Percentiles rank a stretch among this genome's conserved stretches.
phyloP scores from a whole-genome alignment of 1,140 invertebrate species.

The Colletes gigas region DNA sequence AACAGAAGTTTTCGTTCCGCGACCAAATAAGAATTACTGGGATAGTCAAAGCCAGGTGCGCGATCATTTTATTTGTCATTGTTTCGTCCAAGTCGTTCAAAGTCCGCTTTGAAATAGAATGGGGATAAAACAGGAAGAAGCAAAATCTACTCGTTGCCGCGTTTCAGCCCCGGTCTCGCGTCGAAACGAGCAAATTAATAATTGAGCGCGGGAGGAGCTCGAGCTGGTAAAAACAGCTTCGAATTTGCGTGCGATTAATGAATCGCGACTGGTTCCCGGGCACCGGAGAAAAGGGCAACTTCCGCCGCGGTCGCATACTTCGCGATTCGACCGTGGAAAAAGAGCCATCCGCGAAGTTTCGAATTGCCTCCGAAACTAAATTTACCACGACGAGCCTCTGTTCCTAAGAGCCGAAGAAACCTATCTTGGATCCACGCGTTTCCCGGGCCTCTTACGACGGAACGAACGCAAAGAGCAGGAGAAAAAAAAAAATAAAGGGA shows the following conservation, averaged over 20 bases:
- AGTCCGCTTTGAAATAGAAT: no score
- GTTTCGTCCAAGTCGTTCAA: no score
- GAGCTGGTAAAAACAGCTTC: background rate
- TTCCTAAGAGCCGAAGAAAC: constrained; percentile 20
- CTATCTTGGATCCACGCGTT: constrained; percentile 8
- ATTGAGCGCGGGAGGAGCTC: background rate
- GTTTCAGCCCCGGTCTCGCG: background rate
- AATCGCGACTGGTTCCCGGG: background rate
- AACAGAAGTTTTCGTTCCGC: no score
- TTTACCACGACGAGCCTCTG: constrained; percentile 4
- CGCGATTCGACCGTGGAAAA: constrained; percentile 31
- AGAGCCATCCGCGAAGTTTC: constrained; percentile 38
- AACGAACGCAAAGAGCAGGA: background rate
- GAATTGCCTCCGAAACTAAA: constrained; percentile 47
- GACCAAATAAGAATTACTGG: no score
- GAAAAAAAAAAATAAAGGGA: constrained; percentile 16
- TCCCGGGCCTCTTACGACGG: no score
- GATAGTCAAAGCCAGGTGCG: no score
- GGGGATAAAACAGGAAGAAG: background rate
- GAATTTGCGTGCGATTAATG: constrained; percentile 10
- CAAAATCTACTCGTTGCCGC: background rate
- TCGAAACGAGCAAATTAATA: constrained; percentile 23
- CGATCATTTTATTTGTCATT: no score
- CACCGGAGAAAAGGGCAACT: constrained; percentile 5
- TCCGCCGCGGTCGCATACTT: constrained; percentile 48